Evolutionary conservation across 1,140 invertebrate genomes (phyloP).

Genomic region (Scaptomyza hsui): DNA sequence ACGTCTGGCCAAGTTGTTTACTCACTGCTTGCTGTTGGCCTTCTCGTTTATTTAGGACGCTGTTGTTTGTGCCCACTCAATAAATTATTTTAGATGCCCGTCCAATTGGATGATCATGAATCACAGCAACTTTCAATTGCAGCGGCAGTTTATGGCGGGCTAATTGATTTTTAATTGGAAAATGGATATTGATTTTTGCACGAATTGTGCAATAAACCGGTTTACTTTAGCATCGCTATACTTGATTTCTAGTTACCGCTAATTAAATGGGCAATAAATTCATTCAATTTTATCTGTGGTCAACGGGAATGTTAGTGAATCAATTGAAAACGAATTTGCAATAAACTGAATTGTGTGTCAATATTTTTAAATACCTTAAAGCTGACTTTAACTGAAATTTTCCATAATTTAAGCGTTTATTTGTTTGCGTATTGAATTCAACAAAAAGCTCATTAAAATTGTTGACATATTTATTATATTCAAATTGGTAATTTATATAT

Average conservation of each 20-base stretch:
- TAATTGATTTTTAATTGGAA: constrained; percentile 78
- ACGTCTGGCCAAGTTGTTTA: constrained; percentile 44
- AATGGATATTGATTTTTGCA: constrained; percentile 65
- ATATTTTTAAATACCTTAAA: not conserved
- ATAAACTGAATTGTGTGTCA: constrained; percentile 5
- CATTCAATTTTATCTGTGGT: constrained; percentile 39
- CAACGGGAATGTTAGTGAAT: constrained; percentile 24
- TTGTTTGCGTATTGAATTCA: not conserved
- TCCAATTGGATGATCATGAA: constrained; percentile 31
- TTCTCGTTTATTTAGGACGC: constrained; percentile 8
- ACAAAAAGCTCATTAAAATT: not conserved
- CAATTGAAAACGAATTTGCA: constrained; percentile 12
- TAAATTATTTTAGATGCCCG: constrained; percentile 31
- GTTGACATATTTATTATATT: not conserved
- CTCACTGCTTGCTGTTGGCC: constrained; percentile 12
- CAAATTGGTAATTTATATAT: not conserved
- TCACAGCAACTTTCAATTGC: constrained; percentile 51
- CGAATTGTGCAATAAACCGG: constrained; percentile 73
- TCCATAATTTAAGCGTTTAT: not conserved
- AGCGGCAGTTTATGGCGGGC: constrained; percentile 56
- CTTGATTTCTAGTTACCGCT: constrained; percentile 31
- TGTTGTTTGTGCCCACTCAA: not conserved
- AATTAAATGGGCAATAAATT: constrained; percentile 47
- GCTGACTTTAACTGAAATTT: not conserved
- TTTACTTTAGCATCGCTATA: constrained; percentile 27